Conservation (phyloP, 2,797 vertebrate genomes). For the Platalea minor region DNA sequence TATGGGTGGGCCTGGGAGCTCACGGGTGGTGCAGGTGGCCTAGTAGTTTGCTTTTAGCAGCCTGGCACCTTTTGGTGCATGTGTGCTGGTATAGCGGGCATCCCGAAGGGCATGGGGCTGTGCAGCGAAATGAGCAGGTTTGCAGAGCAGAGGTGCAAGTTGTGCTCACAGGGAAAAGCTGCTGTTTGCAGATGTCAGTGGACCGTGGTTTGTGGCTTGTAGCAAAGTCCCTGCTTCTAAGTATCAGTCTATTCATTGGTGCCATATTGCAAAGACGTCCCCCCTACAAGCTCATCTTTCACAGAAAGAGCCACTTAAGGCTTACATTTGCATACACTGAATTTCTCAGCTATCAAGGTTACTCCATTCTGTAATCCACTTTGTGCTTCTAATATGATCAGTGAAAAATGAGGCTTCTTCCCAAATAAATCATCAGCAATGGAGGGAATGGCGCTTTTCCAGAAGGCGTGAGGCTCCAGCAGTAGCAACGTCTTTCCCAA, state of each 20-base stretch:
- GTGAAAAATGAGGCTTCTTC: conserved; percentile 44
- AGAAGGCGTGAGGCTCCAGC: neutral
- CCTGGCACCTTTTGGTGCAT: neutral
- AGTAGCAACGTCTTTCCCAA: neutral
- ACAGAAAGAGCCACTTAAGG: neutral
- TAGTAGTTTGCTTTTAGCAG: neutral
- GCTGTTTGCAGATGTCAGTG: neutral
- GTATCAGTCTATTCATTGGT: neutral
- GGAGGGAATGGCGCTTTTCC: neutral
- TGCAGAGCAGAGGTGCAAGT: neutral
- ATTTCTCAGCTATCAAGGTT: conserved; percentile 50
- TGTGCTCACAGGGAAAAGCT: neutral
- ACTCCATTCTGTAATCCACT: conserved; percentile 11
- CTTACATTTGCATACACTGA: conserved; percentile 35
- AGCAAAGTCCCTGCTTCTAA: neutral
- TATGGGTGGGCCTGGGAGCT: neutral
- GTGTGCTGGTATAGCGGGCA: fast-evolving
- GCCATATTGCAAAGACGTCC: neutral
- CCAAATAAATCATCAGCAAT: neutral
- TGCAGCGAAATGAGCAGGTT: neutral
- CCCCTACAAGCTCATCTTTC: neutral
- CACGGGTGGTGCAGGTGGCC: neutral
- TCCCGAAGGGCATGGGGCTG: neutral
- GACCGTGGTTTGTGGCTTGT: neutral
- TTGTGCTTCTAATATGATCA: neutral